Base-by-base conservation (phyloP, 2,113 vertebrate genomes). In the Semicossyphus pulcher region DNA sequence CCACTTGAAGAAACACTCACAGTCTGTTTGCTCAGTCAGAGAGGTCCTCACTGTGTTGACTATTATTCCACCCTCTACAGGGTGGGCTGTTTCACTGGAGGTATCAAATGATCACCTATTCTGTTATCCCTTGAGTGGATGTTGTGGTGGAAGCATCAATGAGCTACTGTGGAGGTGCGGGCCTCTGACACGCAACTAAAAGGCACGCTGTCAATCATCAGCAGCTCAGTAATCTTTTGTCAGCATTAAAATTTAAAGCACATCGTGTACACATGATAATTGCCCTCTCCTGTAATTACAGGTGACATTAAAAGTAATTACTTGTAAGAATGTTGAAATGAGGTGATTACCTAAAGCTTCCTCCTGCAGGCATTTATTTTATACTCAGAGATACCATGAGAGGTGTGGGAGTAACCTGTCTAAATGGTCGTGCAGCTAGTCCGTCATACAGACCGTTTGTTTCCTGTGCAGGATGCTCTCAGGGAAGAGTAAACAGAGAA, bases 51-150 rank as follows among this genome's bases (percentile, higher is more conserved):
- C 72, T 68, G 67, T 82, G 80, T 77, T 85, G 68, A 86, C 78
- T 86, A 76, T 90, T 83, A 85, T 89, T 89, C 89, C 80, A 83
- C 86, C 78, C 67, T 69, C 85, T 84, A 80, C 84, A 72, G 86
- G 88, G 89, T 88, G 88, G 85, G 74, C 80, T 64, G 15, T 74
- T 83, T 75, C 53, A 54, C 67, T 71, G 52, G 58, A 56, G 58
- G 83, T 91, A 86, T 89, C 91, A 86, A 83, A 85, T 91, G 81
- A 88, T 88, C 77, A 85, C 85, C 84, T 81, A 78, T 86, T 87
- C 86, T 83, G 80, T 75, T 87, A 88, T 78, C 82, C 85, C 78
- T 47, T 5, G 71, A 80, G 85, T 77, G 64, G 64, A 72, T 57
- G 74, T 49, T 12, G 76, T 67, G 56, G 66, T 68, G 52, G 25